Evolutionary conservation across 2,113 vertebrate genomes (phyloP).

Genomic region (Butorides virescens): DNA sequence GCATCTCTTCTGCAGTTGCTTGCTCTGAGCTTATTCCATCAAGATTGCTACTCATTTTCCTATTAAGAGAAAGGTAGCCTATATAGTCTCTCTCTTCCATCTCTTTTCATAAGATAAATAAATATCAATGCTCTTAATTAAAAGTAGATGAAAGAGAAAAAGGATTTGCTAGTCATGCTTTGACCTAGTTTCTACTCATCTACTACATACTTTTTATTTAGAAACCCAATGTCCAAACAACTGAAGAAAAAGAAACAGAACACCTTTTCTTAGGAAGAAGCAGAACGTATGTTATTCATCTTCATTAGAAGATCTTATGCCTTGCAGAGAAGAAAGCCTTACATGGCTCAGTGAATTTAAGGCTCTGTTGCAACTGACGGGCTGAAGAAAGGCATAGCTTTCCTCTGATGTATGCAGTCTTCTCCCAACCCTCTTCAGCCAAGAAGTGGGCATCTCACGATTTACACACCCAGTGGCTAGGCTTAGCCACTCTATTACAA

Average conservation of each 20-base stretch:
- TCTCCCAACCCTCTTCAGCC: not conserved
- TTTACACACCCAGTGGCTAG: not conserved
- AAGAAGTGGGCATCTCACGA: not conserved
- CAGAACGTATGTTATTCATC: not conserved
- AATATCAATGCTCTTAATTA: not conserved
- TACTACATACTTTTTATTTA: not conserved
- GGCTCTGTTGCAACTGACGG: not conserved
- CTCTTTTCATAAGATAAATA: not conserved
- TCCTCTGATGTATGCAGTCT: not conserved
- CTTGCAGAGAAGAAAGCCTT: not conserved
- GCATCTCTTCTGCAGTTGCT: not conserved
- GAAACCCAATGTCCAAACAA: not conserved
- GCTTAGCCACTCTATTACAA: not conserved
- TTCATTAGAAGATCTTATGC: not conserved
- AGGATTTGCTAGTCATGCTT: not conserved
- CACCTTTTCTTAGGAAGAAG: not conserved
- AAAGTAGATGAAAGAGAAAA: not conserved
- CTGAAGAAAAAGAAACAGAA: not conserved
- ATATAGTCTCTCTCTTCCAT: not conserved
- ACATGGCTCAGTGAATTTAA: not conserved
- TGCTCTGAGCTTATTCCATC: not conserved
- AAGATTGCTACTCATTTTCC: not conserved
- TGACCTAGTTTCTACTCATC: not conserved
- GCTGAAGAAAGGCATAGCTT: not conserved
- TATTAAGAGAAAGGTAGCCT: not conserved